Percentiles rank a stretch among this genome's conserved stretches.
phyloP scores from a whole-genome alignment of 2,113 vertebrate genomes.

The Otocyon megalotis region DNA sequence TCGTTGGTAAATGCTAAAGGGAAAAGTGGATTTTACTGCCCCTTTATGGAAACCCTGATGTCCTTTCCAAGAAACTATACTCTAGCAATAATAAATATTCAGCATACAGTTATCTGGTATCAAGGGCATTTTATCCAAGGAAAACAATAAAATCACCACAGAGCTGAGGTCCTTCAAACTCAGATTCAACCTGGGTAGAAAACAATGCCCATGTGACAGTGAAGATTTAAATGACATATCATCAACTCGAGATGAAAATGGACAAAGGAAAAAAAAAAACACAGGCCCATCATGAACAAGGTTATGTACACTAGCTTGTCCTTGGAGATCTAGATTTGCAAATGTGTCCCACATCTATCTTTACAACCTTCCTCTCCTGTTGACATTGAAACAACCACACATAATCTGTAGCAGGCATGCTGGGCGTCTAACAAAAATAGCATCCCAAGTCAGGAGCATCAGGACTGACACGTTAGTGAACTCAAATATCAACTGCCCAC shows the following conservation, averaged over 20 bases:
- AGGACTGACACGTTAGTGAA: background rate
- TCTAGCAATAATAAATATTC: conserved; percentile 42
- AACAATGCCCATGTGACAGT: background rate
- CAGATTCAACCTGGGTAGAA: background rate
- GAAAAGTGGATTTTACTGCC: conserved; percentile 25
- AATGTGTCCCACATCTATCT: background rate
- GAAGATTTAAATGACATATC: conserved; percentile 47
- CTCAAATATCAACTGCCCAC: conserved; percentile 48
- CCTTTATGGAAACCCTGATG: conserved; percentile 26
- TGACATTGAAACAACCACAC: conserved; percentile 40
- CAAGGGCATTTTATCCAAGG: conserved; percentile 18
- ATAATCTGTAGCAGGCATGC: background rate
- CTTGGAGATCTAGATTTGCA: background rate
- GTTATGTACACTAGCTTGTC: background rate
- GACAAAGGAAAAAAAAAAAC: background rate
- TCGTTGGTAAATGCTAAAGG: conserved; percentile 32
- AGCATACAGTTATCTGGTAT: background rate
- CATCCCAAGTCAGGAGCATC: conserved; percentile 21
- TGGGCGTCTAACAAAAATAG: background rate
- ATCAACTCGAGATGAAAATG: conserved; percentile 55
- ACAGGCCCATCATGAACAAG: background rate
- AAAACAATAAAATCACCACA: background rate
- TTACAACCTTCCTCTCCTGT: conserved; percentile 15
- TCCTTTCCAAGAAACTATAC: conserved; percentile 30
- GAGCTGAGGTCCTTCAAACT: conserved; percentile 37